phyloP scores from a whole-genome alignment of 2,888 invertebrate genomes.

The Sympetrum striolatum region DNA sequence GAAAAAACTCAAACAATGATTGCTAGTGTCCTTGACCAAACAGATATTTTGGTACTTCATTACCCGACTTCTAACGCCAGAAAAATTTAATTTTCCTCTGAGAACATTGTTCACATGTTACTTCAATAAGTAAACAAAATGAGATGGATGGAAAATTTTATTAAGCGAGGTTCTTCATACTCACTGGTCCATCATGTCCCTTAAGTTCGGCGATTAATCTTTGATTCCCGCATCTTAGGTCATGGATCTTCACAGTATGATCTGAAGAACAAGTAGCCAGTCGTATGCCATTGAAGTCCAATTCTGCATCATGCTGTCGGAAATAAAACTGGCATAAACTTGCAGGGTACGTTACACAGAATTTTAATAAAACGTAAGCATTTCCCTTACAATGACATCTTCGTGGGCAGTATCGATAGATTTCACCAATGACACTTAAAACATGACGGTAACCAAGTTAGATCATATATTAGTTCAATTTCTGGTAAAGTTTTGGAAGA shows the following conservation, averaged over 20 bases:
- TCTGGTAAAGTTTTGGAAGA: no score
- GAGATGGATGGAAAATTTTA: no score
- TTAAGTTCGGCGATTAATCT: constrained; percentile 91
- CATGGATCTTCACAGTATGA: constrained; percentile 94
- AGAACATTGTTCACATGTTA: no score
- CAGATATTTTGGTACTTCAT: no score
- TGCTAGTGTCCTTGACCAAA: no score
- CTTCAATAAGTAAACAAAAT: no score
- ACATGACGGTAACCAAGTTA: background rate
- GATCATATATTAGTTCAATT: no score
- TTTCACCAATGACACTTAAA: constrained; percentile 84
- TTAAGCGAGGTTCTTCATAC: constrained; percentile 44
- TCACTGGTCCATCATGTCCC: constrained; percentile 69
- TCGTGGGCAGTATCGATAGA: constrained; percentile 98
- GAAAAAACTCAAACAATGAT: no score
- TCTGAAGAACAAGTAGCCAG: constrained; percentile 99
- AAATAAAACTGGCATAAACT: background rate
- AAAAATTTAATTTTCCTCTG: no score
- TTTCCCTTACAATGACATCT: constrained; percentile 79
- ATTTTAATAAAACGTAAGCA: constrained; percentile 56
- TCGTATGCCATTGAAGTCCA: constrained; percentile 96
- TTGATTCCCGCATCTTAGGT: constrained; percentile 92
- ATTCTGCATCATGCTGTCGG: constrained; percentile 86
- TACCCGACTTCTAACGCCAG: no score
- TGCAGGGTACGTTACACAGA: background rate